Evolutionary conservation across 2,113 vertebrate species (phyloP), one percentile per base, ranked within the genome.

Genomic region (Anoplopoma fimbria): DNA sequence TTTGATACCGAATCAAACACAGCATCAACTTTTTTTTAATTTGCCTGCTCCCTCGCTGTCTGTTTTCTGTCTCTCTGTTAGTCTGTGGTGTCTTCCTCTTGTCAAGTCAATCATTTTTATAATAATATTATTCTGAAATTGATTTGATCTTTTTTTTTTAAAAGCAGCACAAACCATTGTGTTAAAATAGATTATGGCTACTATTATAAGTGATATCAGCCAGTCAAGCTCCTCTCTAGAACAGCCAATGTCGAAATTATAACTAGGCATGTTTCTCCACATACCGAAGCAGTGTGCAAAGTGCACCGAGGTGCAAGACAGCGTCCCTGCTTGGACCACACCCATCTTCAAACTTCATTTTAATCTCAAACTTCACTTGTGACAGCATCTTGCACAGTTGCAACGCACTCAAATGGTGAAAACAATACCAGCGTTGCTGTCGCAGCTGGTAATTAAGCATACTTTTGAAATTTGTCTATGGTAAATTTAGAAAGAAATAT

Each of bases 1-100:
- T 89, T 80, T 81, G 84, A 86, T 82, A 69, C 21, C 31, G 65
- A 85, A 84, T 86, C 51, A 71, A 45, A 53, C 55, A 34, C 14
- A 0, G 74, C 70, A 63, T 81, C 55, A 47, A 61, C 42, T 57
- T 75, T 45, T 72, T 47, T 68, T 45, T 25, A 49, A 71, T 81
- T 58, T 77, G 42, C 7, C 34, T 38, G 63, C 58, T 85, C 10
- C 31, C 63, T 57, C 0, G 0, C 1, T 31, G 49, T 64, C 23
- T 45, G 19, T 38, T 55, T 61, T 34, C 38, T 34, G 23, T 72
- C 9, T 57, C 69, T 57, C n/a, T 64, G 6, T 45, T 51, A 23
- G 23, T 34, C 19, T 38, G 33, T 23, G 17, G 47, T 17, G 27
- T 45, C 29, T 49, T 42, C 29, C 45, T 47, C 17, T 47, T 45